A percentile compares a stretch with the other conserved stretches of the same genome.
These are phyloP conservation scores for Oreochromis niloticus DNA, from an alignment of 2,113 vertebrate species.

Conservation along the genomic window DNA sequence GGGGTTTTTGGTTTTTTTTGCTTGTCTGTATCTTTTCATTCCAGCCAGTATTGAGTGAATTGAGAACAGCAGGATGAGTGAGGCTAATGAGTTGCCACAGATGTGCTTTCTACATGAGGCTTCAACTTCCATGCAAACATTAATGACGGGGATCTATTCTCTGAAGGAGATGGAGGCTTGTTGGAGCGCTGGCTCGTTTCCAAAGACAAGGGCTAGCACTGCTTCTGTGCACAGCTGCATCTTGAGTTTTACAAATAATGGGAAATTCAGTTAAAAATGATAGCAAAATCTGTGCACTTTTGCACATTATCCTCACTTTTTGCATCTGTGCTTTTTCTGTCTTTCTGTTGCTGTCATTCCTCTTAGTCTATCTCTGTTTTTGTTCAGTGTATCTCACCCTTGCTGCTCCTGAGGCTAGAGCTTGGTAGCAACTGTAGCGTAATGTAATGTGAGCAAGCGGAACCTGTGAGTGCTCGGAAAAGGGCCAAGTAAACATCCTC, in stretches of 20 bases:
- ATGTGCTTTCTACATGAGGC: constrained; percentile 32
- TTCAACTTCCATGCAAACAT: neutral
- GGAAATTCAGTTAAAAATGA: neutral
- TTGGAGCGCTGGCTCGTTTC: neutral
- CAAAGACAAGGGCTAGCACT: neutral
- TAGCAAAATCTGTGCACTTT: neutral
- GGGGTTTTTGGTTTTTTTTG: neutral
- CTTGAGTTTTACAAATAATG: neutral
- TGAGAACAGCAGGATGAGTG: constrained; percentile 20
- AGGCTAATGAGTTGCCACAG: constrained; percentile 41
- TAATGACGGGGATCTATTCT: constrained; percentile 32
- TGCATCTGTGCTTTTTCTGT: neutral
- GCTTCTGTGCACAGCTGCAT: neutral
- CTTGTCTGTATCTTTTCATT: neutral
- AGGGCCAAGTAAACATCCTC: constrained; percentile 57
- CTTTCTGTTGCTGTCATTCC: neutral
- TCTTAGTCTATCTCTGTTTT: neutral
- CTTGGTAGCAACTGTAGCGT: constrained; percentile 64
- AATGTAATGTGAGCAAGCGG: constrained; percentile 62
- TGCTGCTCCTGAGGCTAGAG: constrained; percentile 49
- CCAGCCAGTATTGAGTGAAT: neutral
- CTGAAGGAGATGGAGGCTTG: neutral
- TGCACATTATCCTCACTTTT: neutral
- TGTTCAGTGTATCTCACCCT: constrained; percentile 32
- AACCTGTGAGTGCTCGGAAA: constrained; percentile 59